Conservation (phyloP, 2,888 invertebrate species). For the Aplocera efformata region DNA sequence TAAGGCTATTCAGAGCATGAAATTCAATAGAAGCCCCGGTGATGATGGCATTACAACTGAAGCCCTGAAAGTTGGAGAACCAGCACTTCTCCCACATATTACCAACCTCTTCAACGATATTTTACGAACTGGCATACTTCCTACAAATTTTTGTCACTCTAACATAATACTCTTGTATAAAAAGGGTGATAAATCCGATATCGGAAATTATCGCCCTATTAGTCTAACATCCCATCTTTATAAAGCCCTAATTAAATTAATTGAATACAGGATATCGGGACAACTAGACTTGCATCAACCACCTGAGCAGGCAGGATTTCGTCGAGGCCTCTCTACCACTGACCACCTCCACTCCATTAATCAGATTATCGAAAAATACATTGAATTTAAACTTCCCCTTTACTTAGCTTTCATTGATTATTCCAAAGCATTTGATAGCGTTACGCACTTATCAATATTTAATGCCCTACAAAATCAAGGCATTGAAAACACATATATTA, state of each 20-base stretch:
- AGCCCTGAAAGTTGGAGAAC: neutral
- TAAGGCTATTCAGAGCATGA: neutral
- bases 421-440: neutral
- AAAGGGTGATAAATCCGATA: neutral
- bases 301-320: too few species aligned
- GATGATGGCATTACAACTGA: neutral
- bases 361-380: neutral
- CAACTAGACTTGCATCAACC: too few species aligned
- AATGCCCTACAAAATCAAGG: neutral
- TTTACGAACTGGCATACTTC: too few species aligned
- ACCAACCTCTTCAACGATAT: neutral
- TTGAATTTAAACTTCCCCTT: neutral
- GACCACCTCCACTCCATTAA: neutral
- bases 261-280: too few species aligned
- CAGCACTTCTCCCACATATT: neutral
- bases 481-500: neutral
- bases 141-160: too few species aligned
- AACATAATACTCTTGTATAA: too few species aligned
- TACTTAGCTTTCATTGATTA: too few species aligned
- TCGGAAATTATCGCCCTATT: conserved; percentile 3
- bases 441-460: neutral
- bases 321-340: too few species aligned
- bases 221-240: neutral
- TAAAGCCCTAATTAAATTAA: neutral
- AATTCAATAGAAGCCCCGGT: neutral